These are phyloP conservation scores for Paraplagusia blochii DNA, from an alignment of 2,113 vertebrate species.

Conservation along the genomic window DNA sequence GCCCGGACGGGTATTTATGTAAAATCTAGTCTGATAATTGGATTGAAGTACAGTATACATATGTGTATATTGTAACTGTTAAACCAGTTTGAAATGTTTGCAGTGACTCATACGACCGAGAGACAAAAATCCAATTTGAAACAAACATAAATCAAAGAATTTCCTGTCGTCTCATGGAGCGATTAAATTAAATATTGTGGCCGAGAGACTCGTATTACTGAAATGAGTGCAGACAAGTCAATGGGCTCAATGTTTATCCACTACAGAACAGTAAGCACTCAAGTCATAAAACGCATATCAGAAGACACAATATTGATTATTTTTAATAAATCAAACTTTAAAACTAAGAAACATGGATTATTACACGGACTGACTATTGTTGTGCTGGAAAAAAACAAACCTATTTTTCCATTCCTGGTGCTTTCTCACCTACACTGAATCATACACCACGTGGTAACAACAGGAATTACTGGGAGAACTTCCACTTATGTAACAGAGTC, in stretches of 20 bases:
- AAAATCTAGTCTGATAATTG: neutral
- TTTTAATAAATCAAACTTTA: neutral
- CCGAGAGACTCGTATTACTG: neutral
- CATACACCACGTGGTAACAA: slow-evolving; percentile 3
- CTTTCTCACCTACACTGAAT: slow-evolving; percentile 2
- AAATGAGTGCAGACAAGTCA: slow-evolving; percentile 4
- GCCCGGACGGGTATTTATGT: neutral
- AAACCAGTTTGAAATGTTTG: neutral
- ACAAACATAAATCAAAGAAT: neutral
- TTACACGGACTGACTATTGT: too few relatives aligned
- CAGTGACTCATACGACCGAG: slow-evolving; percentile 3
- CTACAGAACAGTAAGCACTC: slow-evolving; percentile 7
- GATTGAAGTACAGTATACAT: neutral
- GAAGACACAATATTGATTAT: slow-evolving; percentile 1
- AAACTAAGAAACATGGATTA: too few relatives aligned
- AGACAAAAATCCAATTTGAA: neutral
- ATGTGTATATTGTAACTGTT: neutral
- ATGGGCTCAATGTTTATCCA: neutral
- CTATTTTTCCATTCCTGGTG: neutral
- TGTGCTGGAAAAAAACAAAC: neutral
- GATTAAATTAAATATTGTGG: neutral
- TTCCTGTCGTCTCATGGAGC: neutral
- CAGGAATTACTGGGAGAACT: neutral
- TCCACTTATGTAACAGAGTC: slow-evolving; percentile 51
- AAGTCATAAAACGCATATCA: neutral